Evolutionary conservation across 2,797 vertebrate species (phyloP).

Genomic region (Ceyx erithaca): DNA sequence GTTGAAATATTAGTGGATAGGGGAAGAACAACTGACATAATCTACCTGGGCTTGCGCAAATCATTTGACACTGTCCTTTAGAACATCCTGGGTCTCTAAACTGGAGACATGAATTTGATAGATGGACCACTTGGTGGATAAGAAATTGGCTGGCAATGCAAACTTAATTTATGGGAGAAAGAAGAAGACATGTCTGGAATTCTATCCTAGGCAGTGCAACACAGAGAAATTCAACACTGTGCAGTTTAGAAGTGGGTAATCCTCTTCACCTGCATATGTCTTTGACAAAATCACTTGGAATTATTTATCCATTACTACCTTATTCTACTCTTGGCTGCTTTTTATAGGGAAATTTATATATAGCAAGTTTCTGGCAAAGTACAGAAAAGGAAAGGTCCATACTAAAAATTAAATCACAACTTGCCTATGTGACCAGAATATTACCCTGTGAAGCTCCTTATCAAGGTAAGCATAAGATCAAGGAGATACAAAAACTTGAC

Average conservation of each 20-base stretch:
- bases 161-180: neutral
- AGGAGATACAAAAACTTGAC: neutral
- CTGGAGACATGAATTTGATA: too few species aligned
- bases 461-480: rapidly evolving
- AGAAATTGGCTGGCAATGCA: neutral
- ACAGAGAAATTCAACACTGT: neutral
- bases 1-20: too few species aligned
- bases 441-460: neutral
- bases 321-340: neutral
- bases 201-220: neutral
- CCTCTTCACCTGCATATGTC: neutral
- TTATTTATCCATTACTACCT: neutral
- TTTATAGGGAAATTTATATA: neutral
- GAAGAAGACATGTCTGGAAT: neutral
- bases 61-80: too few species aligned
- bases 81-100: too few species aligned
- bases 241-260: neutral
- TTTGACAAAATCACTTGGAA: neutral
- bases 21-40: too few species aligned
- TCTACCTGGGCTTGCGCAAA: too few species aligned
- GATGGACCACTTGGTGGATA: too few species aligned
- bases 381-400: neutral
- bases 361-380: neutral
- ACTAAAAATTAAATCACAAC: neutral
- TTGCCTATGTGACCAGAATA: neutral